Conservation (phyloP, 2,888 invertebrate genomes). For the Augiades crinisus region DNA sequence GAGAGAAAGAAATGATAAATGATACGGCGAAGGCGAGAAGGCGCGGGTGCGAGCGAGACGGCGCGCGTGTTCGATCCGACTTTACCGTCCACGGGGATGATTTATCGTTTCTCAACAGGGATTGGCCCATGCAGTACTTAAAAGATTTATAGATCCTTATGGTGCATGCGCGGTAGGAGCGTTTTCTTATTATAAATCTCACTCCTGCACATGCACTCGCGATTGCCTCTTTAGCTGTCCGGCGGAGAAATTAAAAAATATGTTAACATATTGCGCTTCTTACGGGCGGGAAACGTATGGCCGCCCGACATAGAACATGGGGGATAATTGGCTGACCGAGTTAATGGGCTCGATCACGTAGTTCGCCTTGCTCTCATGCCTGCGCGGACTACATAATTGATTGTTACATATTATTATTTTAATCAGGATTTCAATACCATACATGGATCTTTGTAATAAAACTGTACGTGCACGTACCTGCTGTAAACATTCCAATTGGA, state of each 20-base stretch:
- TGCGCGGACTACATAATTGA: conserved; percentile 34
- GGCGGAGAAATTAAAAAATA: conserved; percentile 73
- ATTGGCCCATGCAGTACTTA: conserved; percentile 78
- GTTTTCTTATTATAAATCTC: conserved; percentile 80
- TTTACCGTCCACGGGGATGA: conserved; percentile 72
- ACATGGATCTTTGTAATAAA: not conserved
- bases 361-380: conserved; percentile 36
- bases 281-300: conserved; percentile 27
- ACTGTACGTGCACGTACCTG: not conserved
- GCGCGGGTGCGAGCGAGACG: conserved; percentile 62
- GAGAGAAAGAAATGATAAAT: conserved; percentile 79
- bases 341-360: conserved; percentile 54
- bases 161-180: conserved; percentile 79
- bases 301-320: conserved; percentile 47
- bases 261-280: conserved; percentile 72
- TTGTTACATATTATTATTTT: conserved; percentile 29
- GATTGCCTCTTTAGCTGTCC: conserved; percentile 69
- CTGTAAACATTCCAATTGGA: too few relatives aligned
- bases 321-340: conserved; percentile 62
- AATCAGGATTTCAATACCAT: conserved; percentile 10
- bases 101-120: conserved; percentile 80
- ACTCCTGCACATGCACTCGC: conserved; percentile 73
- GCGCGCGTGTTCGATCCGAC: conserved; percentile 58
- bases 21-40: conserved; percentile 54
- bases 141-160: conserved; percentile 78